Conservation (phyloP, 2,888 invertebrate species). For the Podabrus alpinus region DNA sequence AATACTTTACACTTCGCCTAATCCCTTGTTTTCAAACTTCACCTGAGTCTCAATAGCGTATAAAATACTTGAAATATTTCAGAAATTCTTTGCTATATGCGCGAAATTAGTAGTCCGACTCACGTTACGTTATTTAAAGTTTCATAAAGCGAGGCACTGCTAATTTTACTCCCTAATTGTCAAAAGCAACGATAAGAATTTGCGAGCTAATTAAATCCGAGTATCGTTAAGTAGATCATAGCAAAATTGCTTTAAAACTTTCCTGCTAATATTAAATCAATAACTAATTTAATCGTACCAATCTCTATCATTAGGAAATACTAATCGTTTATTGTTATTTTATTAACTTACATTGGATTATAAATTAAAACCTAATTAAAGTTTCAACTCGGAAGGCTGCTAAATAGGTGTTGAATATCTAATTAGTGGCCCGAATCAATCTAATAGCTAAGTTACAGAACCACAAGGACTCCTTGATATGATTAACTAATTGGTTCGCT, state of each 20-base stretch:
- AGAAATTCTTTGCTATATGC: slow-evolving; percentile 2
- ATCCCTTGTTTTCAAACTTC: slow-evolving; percentile 46
- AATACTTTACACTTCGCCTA: slow-evolving; percentile 48
- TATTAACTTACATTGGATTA: background rate
- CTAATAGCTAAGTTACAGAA: background rate
- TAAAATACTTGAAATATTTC: slow-evolving; percentile 35
- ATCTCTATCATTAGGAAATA: background rate
- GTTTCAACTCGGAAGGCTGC: background rate
- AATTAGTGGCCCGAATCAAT: background rate
- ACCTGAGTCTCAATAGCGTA: slow-evolving; percentile 42
- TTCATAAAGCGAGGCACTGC: background rate
- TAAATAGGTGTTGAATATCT: background rate
- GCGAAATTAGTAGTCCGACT: background rate
- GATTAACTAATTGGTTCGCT: background rate
- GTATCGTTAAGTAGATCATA: background rate
- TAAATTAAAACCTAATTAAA: background rate
- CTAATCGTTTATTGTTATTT: background rate
- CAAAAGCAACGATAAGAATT: background rate
- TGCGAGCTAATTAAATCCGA: background rate
- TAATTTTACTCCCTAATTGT: background rate
- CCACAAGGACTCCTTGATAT: background rate
- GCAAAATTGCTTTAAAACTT: background rate
- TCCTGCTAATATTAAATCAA: background rate
- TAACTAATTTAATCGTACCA: background rate
- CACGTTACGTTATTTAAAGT: background rate